A percentile compares a stretch with the other conserved stretches of the same genome.
These are phyloP conservation scores for Aporophyla nigra DNA, from an alignment of 2,888 invertebrate genomes.

Conservation along the genomic window DNA sequence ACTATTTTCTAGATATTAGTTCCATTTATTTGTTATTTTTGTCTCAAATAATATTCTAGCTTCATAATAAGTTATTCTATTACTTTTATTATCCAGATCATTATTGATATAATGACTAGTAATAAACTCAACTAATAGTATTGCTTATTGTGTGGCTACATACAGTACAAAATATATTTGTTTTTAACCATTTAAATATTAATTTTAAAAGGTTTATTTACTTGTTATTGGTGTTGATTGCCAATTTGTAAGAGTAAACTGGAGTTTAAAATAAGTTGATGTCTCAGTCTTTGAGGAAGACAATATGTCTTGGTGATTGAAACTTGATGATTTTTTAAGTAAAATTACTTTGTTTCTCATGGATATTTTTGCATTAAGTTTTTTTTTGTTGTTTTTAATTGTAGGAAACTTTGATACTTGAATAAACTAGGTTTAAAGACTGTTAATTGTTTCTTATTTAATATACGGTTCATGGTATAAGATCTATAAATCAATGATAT, in stretches of 20 bases:
- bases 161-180: slow-evolving; percentile 1
- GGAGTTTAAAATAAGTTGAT: neutral
- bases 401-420: slow-evolving; percentile 2
- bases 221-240: slow-evolving; percentile 54
- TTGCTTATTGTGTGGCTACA: slow-evolving; percentile 29
- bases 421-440: slow-evolving; percentile 41
- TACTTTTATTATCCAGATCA: slow-evolving; percentile 31
- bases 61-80: slow-evolving; percentile 28
- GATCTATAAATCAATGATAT: neutral
- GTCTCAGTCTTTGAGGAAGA: neutral
- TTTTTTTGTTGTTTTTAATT: slow-evolving; percentile 26
- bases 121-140: slow-evolving; percentile 29
- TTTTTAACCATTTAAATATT: slow-evolving; percentile 54
- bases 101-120: slow-evolving; percentile 44
- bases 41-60: neutral
- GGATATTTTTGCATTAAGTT: slow-evolving; percentile 6
- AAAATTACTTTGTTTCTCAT: slow-evolving; percentile 45
- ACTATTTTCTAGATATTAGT: neutral
- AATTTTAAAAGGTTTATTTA: slow-evolving; percentile 49
- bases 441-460: neutral
- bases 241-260: slow-evolving; percentile 10
- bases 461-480: neutral
- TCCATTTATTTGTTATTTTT: slow-evolving; percentile 28
- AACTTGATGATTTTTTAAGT: slow-evolving; percentile 49
- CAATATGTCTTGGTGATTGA: slow-evolving; percentile 15